Evolutionary conservation across 2,113 vertebrate genomes (phyloP).

Genomic region (Sprattus sprattus): DNA sequence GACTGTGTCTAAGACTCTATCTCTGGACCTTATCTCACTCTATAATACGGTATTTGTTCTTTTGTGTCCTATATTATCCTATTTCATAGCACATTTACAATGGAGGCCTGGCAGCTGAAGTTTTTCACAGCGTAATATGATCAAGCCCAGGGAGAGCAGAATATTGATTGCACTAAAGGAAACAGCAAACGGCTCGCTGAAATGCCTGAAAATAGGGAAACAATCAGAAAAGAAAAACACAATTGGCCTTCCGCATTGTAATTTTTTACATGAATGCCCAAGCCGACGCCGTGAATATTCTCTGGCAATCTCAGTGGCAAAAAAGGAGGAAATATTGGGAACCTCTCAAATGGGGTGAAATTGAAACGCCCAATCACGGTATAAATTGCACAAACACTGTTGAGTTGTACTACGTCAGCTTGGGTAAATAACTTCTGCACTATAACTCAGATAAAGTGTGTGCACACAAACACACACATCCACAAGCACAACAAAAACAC

Average conservation of each 20-base stretch:
- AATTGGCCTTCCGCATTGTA: not conserved
- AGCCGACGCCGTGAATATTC: not conserved
- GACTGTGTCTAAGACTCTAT: not conserved
- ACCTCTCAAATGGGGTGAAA: not conserved
- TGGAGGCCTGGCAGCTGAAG: not conserved
- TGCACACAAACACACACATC: not conserved
- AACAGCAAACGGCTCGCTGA: not conserved
- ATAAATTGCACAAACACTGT: not conserved
- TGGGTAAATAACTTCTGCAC: not conserved
- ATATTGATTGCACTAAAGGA: constrained; percentile 32
- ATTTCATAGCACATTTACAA: constrained; percentile 4
- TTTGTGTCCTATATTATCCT: constrained; percentile 13
- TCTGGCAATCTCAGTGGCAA: not conserved
- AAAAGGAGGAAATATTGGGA: not conserved
- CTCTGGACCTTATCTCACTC: constrained; percentile 14
- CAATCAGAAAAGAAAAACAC: not conserved
- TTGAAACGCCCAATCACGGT: not conserved
- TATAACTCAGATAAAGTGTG: too few species aligned
- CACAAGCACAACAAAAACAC: not conserved
- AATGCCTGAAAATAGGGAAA: not conserved
- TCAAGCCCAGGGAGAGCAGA: not conserved
- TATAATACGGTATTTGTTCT: not conserved
- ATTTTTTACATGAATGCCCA: not conserved
- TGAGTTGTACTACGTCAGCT: not conserved
- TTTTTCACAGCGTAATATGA: constrained; percentile 1